Evolutionary conservation across 2,888 invertebrate species (phyloP).

Genomic region (Ommatoiulus sabulosus): DNA sequence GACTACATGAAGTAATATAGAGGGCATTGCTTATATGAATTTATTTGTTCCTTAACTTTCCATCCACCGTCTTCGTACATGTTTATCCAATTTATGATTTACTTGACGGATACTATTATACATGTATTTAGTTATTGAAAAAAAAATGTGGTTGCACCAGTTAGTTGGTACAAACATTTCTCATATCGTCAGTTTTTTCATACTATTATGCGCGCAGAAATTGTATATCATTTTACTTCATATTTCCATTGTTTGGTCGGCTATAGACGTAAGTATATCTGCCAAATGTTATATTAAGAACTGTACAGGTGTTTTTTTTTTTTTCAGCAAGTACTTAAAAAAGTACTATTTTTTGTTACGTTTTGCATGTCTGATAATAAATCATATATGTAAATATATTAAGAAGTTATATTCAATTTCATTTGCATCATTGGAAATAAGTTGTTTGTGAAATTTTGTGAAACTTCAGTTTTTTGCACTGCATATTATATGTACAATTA

Average conservation of each 20-base stretch:
- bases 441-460: background rate
- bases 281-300: background rate
- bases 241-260: background rate
- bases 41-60: background rate
- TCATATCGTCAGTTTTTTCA: background rate
- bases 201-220: background rate
- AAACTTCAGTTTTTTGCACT: background rate
- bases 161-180: background rate
- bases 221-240: background rate
- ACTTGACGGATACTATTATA: background rate
- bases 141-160: background rate
- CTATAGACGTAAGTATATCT: background rate
- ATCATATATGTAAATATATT: background rate
- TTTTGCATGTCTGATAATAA: background rate
- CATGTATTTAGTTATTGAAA: background rate
- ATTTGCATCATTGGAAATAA: background rate
- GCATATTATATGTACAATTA: background rate
- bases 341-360: conserved; percentile 1
- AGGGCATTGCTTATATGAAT: background rate
- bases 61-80: background rate
- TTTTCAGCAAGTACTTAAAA: background rate
- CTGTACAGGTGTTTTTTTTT: background rate
- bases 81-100: background rate
- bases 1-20: background rate
- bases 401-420: background rate